Percentiles rank a stretch among this genome's conserved stretches.
phyloP scores from a whole-genome alignment of 2,888 invertebrate species.

The Pristionchus japonicus region DNA sequence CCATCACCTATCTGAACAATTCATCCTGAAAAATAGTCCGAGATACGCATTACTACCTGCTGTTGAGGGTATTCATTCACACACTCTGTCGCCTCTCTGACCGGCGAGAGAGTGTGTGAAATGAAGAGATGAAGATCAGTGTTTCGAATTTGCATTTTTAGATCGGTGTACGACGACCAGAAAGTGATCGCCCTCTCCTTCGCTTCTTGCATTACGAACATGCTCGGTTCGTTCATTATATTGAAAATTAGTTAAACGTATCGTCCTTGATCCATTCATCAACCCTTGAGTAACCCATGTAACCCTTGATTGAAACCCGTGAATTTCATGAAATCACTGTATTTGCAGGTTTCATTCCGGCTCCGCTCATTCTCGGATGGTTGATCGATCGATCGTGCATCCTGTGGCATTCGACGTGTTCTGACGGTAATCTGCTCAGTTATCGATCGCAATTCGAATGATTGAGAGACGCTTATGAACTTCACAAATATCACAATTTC shows the following conservation, averaged over 20 bases:
- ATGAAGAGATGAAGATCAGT: no score
- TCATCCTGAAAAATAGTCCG: no score
- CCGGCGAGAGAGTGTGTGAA: no score
- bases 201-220: slow-evolving; percentile 65
- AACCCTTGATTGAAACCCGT: no score
- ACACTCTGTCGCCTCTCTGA: no score
- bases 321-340: no score
- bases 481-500: slow-evolving; percentile 23
- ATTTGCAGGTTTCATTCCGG: slow-evolving; percentile 63
- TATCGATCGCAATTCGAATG: neutral
- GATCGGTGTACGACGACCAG: slow-evolving; percentile 66
- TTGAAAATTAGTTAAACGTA: neutral
- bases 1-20: no score
- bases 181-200: slow-evolving; percentile 67
- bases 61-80: no score
- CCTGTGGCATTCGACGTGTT: slow-evolving; percentile 63
- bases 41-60: no score
- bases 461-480: neutral
- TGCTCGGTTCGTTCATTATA: slow-evolving; percentile 53
- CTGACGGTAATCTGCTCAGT: slow-evolving; percentile 51
- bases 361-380: slow-evolving; percentile 67
- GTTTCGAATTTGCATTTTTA: slow-evolving; percentile 49
- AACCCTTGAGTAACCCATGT: no score
- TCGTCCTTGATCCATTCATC: no score
- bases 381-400: slow-evolving; percentile 64